phyloP scores from a whole-genome alignment of 2,888 invertebrate species.

The Lamellibrachia satsuma region DNA sequence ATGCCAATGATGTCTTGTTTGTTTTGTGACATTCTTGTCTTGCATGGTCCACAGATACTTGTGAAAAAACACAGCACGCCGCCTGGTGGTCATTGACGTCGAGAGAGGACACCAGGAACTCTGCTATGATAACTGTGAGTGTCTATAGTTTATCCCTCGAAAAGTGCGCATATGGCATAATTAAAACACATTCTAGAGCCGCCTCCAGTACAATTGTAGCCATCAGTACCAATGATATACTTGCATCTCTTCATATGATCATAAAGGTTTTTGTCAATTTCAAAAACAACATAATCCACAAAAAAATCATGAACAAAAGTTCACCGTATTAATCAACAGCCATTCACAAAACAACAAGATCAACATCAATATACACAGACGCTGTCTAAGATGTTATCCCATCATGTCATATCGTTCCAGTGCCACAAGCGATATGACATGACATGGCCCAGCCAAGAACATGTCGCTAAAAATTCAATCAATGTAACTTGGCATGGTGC shows the following conservation, averaged over 20 bases:
- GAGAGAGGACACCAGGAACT: constrained; percentile 67
- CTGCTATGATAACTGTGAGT: constrained; percentile 67
- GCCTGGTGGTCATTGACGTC: constrained; percentile 68
- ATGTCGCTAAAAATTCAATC: background rate
- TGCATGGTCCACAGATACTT: constrained; percentile 61
- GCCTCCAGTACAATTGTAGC: too few species aligned
- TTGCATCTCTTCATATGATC: too few species aligned
- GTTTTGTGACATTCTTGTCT: background rate
- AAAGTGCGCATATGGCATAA: too few species aligned
- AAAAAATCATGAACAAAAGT: too few species aligned
- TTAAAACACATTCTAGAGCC: too few species aligned
- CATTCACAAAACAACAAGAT: too few species aligned
- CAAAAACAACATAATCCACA: too few species aligned
- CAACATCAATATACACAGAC: background rate
- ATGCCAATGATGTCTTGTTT: background rate
- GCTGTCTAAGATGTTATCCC: background rate
- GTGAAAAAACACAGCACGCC: constrained; percentile 68
- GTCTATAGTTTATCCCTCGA: background rate
- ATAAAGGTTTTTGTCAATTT: too few species aligned
- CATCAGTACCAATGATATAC: too few species aligned
- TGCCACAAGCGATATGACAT: background rate
- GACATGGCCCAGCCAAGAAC: background rate
- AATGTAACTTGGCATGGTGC: background rate
- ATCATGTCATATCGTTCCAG: background rate
- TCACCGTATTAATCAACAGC: too few species aligned